Percentiles rank a stretch among this genome's conserved stretches.
phyloP scores from a whole-genome alignment of 2,113 vertebrate species.

The Aegithalos caudatus region DNA sequence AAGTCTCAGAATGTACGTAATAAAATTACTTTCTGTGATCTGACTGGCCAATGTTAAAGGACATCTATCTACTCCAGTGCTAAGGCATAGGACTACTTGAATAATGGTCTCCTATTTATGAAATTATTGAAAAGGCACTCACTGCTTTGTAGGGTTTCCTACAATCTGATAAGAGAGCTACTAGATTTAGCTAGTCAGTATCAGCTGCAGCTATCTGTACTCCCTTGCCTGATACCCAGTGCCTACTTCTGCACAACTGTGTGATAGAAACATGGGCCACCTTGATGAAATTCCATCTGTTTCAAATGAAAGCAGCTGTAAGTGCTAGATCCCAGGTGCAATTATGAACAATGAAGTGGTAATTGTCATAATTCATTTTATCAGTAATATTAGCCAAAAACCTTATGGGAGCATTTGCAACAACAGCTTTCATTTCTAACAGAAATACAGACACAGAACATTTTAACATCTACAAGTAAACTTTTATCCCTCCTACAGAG shows the following conservation, averaged over 20 bases:
- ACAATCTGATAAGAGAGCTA: neutral
- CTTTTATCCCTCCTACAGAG: neutral
- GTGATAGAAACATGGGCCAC: neutral
- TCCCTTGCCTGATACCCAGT: neutral
- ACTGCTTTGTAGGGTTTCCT: neutral
- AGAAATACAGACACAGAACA: neutral
- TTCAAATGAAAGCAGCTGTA: neutral
- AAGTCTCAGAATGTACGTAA: neutral
- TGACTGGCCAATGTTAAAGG: neutral
- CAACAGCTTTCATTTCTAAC: neutral
- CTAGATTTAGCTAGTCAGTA: neutral
- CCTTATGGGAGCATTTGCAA: neutral
- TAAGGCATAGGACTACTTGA: accelerated
- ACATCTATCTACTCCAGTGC: neutral
- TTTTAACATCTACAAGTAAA: neutral
- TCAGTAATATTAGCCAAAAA: neutral
- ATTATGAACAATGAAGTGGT: neutral
- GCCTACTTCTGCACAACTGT: neutral
- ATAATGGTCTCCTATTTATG: neutral
- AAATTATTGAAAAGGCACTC: neutral
- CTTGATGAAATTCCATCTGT: neutral
- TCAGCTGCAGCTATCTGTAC: neutral
- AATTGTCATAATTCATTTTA: neutral
- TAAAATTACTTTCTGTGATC: neutral
- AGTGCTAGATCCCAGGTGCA: neutral